Base-by-base conservation (phyloP, 2,113 vertebrate genomes). In the Pachycephala philippinensis region DNA sequence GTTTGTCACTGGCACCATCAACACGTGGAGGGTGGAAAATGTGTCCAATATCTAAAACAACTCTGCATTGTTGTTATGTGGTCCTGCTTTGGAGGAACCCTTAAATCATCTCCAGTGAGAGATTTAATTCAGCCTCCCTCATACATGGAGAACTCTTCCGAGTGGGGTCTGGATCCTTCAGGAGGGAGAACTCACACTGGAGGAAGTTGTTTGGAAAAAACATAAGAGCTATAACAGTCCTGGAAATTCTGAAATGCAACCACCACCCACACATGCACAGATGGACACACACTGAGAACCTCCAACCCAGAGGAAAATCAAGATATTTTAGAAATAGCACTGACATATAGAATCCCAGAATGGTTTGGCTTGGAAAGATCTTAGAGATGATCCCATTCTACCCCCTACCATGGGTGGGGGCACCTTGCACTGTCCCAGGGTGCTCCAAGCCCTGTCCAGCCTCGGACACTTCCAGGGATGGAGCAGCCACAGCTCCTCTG, bases 221-320 rank as follows among this genome's bases (percentile, higher is more conserved):
- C 44, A 22, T 5, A 35, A 78, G 83, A 94, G 50, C 64, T 90
- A 0, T 13, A 85, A 81, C 54, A 90, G 91, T 9, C 39, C 49
- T 71, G 90, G 89, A 90, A 92, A 82, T 66, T 88, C 94, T 79
- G 94, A 57, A 70, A 70, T n/a, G 70, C 52, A 75, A 53, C 79
- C 61, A n/a, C 83, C 76, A 80, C 84, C 84, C 90, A 93, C 84
- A n/a, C 56, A 39, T 3, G 49, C 4, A 64, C 35, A 84, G 87
- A 84, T 6, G 13, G 87, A 87, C 44, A 65, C 72, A n/a, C 30
- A 19, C 47, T 35, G 63, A 63, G 77, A 80, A n/a, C 72, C 64
- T 64, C 69, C 68, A 50, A 1, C 10, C 42, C 66, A n/a, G 21
- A 30, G 70, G 60, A 40, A 76, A 87, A 81, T 13, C 10, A 57